These are phyloP conservation scores for Watsonalla cultraria DNA, from an alignment of 2,888 invertebrate species.

Conservation along the genomic window DNA sequence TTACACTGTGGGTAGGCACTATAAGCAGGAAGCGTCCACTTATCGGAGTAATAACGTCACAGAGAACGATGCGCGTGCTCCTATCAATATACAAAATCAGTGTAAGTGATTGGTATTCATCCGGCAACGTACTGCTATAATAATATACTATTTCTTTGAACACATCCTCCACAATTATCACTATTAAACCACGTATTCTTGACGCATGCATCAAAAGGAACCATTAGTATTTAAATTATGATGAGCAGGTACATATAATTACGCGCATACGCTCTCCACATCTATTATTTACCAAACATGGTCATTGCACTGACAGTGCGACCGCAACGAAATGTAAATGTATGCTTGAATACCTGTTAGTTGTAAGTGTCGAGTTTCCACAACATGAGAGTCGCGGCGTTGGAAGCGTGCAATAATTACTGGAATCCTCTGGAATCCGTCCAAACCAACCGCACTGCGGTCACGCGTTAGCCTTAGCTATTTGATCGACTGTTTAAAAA, in stretches of 20 bases:
- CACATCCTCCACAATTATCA: not conserved
- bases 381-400: constrained; percentile 27
- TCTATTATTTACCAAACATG: constrained; percentile 29
- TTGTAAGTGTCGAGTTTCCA: constrained; percentile 26
- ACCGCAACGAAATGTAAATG: constrained; percentile 36
- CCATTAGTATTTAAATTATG: not conserved
- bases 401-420: constrained; percentile 29
- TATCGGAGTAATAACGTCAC: not conserved
- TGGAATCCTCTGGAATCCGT: constrained; percentile 24
- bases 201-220: not conserved
- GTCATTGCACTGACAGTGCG: constrained; percentile 30
- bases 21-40: not conserved
- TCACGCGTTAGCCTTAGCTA: constrained; percentile 12
- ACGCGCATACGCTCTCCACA: constrained; percentile 10
- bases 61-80: constrained; percentile 2
- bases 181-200: not conserved
- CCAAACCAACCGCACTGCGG: constrained; percentile 18
- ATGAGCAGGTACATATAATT: not conserved
- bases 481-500: not conserved
- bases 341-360: constrained; percentile 23
- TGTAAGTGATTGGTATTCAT: constrained; percentile 13
- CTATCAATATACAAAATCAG: constrained; percentile 10
- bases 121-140: not conserved
- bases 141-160: not conserved
- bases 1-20: not conserved